Percentiles rank a stretch among this genome's conserved stretches.
phyloP scores from a whole-genome alignment of 2,888 invertebrate genomes.

The Catotricha subobsoleta region DNA sequence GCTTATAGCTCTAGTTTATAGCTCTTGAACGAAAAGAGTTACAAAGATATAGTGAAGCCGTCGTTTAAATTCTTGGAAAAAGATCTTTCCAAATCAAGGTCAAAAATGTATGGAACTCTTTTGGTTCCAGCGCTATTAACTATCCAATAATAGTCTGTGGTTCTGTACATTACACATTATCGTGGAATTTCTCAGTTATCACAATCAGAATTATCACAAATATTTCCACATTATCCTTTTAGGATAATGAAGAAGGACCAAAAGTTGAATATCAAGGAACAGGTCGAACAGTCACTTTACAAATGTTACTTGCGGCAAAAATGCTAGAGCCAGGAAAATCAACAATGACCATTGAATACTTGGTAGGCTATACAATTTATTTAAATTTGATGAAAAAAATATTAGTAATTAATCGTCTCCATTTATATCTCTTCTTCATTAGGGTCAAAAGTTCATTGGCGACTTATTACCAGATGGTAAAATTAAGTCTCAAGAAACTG shows the following conservation, averaged over 20 bases:
- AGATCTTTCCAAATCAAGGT: too few species aligned
- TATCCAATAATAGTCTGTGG: too few species aligned
- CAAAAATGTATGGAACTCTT: too few species aligned
- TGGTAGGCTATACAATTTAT: constrained; percentile 36
- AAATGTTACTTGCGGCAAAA: constrained; percentile 70
- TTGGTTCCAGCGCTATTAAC: too few species aligned
- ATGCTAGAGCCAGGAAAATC: constrained; percentile 69
- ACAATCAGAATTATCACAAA: background rate
- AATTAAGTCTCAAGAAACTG: constrained; percentile 75
- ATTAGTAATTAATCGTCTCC: background rate
- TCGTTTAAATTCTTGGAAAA: too few species aligned
- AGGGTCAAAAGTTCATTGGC: constrained; percentile 80
- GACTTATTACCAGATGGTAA: constrained; percentile 72
- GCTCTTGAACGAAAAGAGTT: too few species aligned
- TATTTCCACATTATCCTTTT: constrained; percentile 4
- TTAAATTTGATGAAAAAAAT: background rate
- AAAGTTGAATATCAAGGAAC: constrained; percentile 28
- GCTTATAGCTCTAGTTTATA: too few species aligned
- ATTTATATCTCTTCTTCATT: constrained; percentile 14
- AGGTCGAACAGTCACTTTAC: constrained; percentile 58
- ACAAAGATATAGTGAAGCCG: too few species aligned
- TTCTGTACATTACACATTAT: too few species aligned
- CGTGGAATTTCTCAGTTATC: background rate
- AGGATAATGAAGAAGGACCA: constrained; percentile 17
- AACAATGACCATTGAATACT: constrained; percentile 75